phyloP scores from a whole-genome alignment of 1,140 invertebrate genomes.

The Mactra quadrangularis region DNA sequence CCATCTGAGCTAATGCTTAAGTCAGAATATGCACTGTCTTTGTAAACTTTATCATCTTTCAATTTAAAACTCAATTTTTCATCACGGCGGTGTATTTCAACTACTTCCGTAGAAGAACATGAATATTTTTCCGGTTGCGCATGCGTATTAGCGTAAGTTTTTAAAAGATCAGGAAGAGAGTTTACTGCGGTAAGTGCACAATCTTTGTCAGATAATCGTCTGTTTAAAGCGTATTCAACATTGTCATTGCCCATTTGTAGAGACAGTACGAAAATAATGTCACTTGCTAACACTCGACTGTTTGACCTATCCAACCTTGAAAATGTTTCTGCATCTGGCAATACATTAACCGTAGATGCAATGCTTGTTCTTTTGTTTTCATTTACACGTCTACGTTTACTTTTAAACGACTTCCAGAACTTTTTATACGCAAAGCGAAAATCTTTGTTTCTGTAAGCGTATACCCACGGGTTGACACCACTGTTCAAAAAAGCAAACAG shows the following conservation, averaged over 20 bases:
- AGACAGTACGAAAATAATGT: constrained; percentile 13
- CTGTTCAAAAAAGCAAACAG: constrained; percentile 87
- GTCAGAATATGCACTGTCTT: constrained; percentile 10
- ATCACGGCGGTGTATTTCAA: background rate
- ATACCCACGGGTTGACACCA: constrained; percentile 88
- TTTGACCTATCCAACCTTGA: constrained; percentile 34
- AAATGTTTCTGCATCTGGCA: background rate
- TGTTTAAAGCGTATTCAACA: constrained; percentile 25
- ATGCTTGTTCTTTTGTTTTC: constrained; percentile 44
- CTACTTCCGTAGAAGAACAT: no score
- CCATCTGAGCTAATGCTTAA: no score
- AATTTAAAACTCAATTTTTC: background rate
- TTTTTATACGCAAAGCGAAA: constrained; percentile 87
- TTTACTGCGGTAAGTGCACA: background rate
- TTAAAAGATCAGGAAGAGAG: constrained; percentile 43
- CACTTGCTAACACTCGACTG: constrained; percentile 52
- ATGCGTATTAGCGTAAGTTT: constrained; percentile 12
- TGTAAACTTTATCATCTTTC: no score
- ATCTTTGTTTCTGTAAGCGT: constrained; percentile 88
- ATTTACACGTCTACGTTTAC: background rate
- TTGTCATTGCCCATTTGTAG: constrained; percentile 25
- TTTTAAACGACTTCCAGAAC: constrained; percentile 73
- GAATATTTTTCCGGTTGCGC: background rate
- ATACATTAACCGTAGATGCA: constrained; percentile 28
- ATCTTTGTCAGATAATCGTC: constrained; percentile 10